Evolutionary conservation across 2,888 invertebrate genomes (phyloP), one percentile per base, ranked within the genome.

Genomic region (Maniola hyperantus): DNA sequence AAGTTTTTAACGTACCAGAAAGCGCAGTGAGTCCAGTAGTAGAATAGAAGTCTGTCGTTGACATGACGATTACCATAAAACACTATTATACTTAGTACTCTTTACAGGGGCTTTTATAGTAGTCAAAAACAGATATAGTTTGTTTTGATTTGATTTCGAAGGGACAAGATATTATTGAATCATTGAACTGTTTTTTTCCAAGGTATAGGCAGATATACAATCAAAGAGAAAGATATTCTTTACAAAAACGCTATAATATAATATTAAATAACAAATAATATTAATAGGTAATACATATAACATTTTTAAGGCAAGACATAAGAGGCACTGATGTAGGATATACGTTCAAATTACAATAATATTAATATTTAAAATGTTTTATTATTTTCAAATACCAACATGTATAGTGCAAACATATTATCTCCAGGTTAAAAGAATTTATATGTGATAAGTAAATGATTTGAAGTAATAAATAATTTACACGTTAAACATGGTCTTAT

Each of bases 291-390:
- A 70, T 67, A 68, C 67, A 70, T 67, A 68, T 67, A 65, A 62
- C 18, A 66, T 77, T 77, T 73, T 72, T 78, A 81, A 85, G 87
- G 87, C 87, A 87, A 87, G 87, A 84, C 72, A 79, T 68, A 72
- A 73, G 76, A 84, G 82, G 82, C 83, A 81, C 80, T 74, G 71
- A 66, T 69, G 65, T 61, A 68, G 26, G 65, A 59, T 60, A 58
- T 46, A 65, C 5, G 51, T 70, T 15, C 54, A 57, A 53, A 57
- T 62, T 13, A 64, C 39, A 57, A 11, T 64, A 18, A n/a, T 64
- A 60, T 46, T 15, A 33, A 34, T 18, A 53, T 34, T 33, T 42
- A 33, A 55, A 61, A 51, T 36, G 13, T 42, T 20, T n/a, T 34
- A 7, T 15, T 11, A n/a, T 54, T 15, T 42, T 7, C 0, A 20